Evolutionary conservation across 2,888 invertebrate species (phyloP).

Genomic region (Drosophila emarginata): DNA sequence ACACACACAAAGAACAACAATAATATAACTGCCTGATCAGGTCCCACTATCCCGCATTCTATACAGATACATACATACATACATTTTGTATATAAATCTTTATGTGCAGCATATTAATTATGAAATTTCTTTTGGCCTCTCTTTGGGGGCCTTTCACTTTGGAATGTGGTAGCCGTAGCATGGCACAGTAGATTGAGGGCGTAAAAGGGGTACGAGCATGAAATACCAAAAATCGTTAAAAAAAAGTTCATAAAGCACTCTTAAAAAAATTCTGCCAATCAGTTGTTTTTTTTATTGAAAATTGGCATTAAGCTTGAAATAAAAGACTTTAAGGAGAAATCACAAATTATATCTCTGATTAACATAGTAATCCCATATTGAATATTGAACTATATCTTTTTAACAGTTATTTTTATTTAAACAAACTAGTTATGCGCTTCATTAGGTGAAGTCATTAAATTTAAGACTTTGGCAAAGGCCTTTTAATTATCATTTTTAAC

Average conservation of each 20-base stretch:
- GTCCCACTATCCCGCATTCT: conserved; percentile 14
- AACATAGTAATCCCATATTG: too few species aligned
- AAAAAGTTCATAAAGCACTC: not conserved
- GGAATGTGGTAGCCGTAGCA: conserved; percentile 11
- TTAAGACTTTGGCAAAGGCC: too few species aligned
- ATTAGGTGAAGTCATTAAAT: too few species aligned
- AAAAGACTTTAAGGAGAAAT: not conserved
- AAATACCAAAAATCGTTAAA: not conserved
- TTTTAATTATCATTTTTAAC: too few species aligned
- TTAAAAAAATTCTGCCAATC: not conserved
- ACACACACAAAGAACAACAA: not conserved
- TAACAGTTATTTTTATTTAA: too few species aligned
- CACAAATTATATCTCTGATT: too few species aligned
- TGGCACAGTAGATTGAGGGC: not conserved
- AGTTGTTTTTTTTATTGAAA: not conserved
- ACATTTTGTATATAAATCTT: conserved; percentile 41
- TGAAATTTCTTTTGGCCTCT: conserved; percentile 60
- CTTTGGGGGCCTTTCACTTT: conserved; percentile 17
- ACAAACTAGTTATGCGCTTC: too few species aligned
- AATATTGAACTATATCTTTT: too few species aligned
- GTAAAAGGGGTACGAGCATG: not conserved
- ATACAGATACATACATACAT: not conserved
- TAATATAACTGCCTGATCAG: conserved; percentile 32
- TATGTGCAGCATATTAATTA: conserved; percentile 75
- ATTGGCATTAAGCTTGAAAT: not conserved